Base-by-base conservation (phyloP, 2,113 vertebrate genomes). In the Carassius gibelio region DNA sequence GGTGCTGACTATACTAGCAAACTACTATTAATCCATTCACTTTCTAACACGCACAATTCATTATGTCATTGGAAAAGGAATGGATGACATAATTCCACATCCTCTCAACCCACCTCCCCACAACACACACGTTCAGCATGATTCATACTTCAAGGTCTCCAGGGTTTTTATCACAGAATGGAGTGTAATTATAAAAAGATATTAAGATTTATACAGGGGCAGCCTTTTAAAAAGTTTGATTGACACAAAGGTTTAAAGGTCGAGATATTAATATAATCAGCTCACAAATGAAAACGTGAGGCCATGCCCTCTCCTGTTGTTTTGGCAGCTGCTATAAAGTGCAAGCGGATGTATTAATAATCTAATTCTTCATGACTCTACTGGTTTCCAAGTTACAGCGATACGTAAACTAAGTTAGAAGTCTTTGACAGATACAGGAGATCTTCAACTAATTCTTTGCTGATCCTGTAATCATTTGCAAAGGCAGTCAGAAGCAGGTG, bases 331-430 rank as follows among this genome's bases (percentile, higher is more conserved):
- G 77, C 45, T 86, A 88, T 66, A 77, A 86, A 88, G 83, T 83
- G 75, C 72, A 88, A 85, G 89, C 30, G 75, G 85, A 83, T 69
- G 23, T 66, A 85, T 55, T 88, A 82, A 86, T 86, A 86, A 83
- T 75, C 75, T 82, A 74, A 83, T 84, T 85, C 64, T 85, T 77
- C 76, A 87, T 80, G 85, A 74, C 64, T 80, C 42, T 34, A 45
- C 4, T 42, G 61, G 87, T 88, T 85, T 88, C 87, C 87, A 90
- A 85, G 89, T 81, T 88, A 90, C 85, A 26, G 26, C 26, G 26
- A 26, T 26, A 26, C 26, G 26, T 26, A 26, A 26, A 26, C 26
- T 26, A 26, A 83, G 34, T 55, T 82, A 86, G 76, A 68, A 62
- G 10, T 61, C 52, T 72, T 42, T 84, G 59, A 84, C 34, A 79